Evolutionary conservation across 2,113 vertebrate species (phyloP).

Genomic region (Micronycteris hirsuta): DNA sequence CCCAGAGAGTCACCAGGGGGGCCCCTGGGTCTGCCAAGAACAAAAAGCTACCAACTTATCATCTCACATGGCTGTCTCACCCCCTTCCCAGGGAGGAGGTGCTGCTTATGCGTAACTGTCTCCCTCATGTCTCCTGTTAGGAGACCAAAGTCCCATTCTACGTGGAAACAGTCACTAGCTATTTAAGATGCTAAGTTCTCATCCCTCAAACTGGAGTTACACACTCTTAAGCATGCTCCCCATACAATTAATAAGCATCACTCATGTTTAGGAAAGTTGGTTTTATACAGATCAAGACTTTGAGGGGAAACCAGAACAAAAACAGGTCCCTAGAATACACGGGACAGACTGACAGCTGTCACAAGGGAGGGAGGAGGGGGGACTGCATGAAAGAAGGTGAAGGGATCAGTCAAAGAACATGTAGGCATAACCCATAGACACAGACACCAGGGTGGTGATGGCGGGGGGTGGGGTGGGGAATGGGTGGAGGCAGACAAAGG

Average conservation of each 20-base stretch:
- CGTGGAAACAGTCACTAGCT: background rate
- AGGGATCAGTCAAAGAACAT: no score
- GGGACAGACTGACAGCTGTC: no score
- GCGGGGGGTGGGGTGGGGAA: no score
- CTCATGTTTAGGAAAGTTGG: background rate
- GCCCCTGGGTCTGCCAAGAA: conserved; percentile 30
- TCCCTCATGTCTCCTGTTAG: background rate
- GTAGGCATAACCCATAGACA: no score
- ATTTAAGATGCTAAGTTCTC: background rate
- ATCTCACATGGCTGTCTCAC: background rate
- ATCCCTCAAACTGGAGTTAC: background rate
- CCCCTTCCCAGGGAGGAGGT: background rate
- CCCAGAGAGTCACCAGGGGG: background rate
- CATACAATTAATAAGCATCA: background rate
- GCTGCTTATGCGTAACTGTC: background rate
- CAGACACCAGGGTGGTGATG: no score
- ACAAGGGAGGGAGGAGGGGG: no score
- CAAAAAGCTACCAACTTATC: conserved; percentile 34
- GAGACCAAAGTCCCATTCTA: background rate
- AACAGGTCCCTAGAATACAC: background rate
- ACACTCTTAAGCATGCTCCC: background rate
- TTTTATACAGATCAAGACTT: background rate
- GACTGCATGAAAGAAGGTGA: no score
- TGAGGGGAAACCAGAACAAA: background rate
- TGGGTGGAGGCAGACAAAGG: no score